Percentiles rank a stretch among this genome's conserved stretches.
Conservation (phyloP, 2,888 invertebrate species). For the Scaptomyza tumidula region DNA sequence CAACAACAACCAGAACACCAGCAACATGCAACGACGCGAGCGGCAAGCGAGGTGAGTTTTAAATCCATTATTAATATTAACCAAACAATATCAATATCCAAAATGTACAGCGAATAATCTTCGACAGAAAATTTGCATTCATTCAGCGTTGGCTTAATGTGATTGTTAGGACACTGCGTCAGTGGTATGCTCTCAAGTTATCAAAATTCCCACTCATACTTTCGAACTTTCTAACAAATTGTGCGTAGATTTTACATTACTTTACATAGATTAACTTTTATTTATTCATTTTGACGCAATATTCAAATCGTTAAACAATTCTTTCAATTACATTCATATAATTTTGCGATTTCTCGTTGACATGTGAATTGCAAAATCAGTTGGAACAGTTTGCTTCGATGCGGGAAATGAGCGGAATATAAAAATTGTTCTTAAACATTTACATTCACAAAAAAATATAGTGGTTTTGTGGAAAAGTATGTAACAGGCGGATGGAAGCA, state of each 20-base stretch:
- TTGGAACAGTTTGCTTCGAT: no score
- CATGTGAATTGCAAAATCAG: not conserved
- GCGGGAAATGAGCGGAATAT: no score
- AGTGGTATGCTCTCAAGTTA: conserved; percentile 22
- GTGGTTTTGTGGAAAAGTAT: no score
- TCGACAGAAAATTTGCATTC: conserved; percentile 20
- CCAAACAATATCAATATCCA: not conserved
- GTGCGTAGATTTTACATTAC: conserved; percentile 18
- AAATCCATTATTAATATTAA: not conserved
- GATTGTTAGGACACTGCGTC: conserved; percentile 22
- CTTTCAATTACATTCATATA: not conserved
- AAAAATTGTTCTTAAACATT: no score
- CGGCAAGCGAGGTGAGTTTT: conserved; percentile 69
- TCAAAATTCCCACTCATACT: not conserved
- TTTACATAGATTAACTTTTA: no score
- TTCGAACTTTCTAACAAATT: conserved; percentile 12
- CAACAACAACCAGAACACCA: conserved; percentile 25
- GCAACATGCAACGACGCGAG: conserved; percentile 70
- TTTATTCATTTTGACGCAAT: conserved; percentile 8
- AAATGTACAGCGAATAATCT: conserved; percentile 2
- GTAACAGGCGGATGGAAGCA: no score
- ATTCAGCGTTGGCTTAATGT: conserved; percentile 24
- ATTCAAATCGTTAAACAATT: not conserved
- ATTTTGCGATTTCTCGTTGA: not conserved
- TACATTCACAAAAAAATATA: no score